These are phyloP conservation scores for Mus caroli DNA, from an alignment of 2,797 vertebrate species.

Conservation along the genomic window DNA sequence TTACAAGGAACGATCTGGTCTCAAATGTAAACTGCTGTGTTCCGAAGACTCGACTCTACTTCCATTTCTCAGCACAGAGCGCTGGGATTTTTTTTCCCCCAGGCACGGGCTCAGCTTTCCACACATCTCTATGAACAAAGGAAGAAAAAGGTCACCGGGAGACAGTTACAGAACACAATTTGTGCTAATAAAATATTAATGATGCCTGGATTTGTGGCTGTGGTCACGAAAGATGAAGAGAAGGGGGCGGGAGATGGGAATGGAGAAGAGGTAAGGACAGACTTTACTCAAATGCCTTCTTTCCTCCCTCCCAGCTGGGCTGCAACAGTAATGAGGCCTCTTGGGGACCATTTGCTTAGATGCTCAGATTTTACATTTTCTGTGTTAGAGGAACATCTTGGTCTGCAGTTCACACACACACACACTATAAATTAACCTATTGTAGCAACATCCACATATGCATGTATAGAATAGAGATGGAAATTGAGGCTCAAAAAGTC, in stretches of 20 bases:
- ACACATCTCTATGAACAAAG: slow-evolving; percentile 46
- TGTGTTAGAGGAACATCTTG: not conserved
- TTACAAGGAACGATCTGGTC: slow-evolving; percentile 4
- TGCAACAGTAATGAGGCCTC: slow-evolving; percentile 30
- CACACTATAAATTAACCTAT: not conserved
- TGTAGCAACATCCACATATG: not conserved
- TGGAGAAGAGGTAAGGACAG: not conserved
- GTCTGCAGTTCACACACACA: not conserved
- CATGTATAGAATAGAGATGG: not conserved
- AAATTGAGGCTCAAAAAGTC: slow-evolving; percentile 14
- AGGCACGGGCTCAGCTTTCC: slow-evolving; percentile 43
- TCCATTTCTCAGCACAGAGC: slow-evolving; percentile 48
- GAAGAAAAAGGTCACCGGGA: slow-evolving; percentile 58
- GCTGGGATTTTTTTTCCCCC: not conserved
- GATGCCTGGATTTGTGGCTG: not conserved
- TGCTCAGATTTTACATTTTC: slow-evolving; percentile 9
- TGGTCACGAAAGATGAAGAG: not conserved
- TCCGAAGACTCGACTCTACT: not conserved
- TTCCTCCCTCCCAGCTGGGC: not conserved
- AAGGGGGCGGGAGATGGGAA: not conserved
- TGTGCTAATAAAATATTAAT: slow-evolving; percentile 59
- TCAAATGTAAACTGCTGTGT: slow-evolving; percentile 7
- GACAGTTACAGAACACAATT: slow-evolving; percentile 27
- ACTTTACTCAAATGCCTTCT: not conserved
- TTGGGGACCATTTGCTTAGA: not conserved